A percentile compares a stretch with the other conserved stretches of the same genome.
These are phyloP conservation scores for Galbula dea DNA, from an alignment of 2,113 vertebrate species.

Conservation along the genomic window DNA sequence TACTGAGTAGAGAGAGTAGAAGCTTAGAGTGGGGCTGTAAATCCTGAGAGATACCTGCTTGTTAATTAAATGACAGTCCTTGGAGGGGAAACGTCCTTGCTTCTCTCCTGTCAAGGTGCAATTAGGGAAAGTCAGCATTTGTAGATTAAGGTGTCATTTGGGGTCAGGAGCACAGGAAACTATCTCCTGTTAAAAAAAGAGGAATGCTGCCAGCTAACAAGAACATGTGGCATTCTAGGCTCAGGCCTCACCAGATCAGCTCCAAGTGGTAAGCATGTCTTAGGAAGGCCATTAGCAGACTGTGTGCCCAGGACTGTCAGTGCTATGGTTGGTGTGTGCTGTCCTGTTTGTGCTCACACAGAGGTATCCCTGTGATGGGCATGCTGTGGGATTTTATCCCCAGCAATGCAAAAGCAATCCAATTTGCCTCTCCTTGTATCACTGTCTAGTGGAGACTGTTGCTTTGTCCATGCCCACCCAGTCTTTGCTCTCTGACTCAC, in stretches of 20 bases:
- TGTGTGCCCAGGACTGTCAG: rapidly evolving
- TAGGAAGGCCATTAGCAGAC: neutral
- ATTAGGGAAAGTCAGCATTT: conserved; percentile 13
- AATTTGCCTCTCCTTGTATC: neutral
- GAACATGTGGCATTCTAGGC: neutral
- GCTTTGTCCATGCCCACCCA: neutral
- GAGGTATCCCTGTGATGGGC: neutral
- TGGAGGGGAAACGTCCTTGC: neutral
- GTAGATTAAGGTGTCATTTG: conserved; percentile 19
- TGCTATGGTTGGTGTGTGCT: rapidly evolving
- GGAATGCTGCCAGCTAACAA: conserved; percentile 24
- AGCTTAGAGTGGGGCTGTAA: neutral
- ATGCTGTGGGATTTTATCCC: neutral
- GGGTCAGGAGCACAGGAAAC: conserved; percentile 32
- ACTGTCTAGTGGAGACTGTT: neutral
- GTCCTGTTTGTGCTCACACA: neutral
- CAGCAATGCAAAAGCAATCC: neutral
- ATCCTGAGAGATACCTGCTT: conserved; percentile 49
- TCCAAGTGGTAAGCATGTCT: neutral
- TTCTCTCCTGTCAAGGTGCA: conserved; percentile 1
- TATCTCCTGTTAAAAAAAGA: neutral
- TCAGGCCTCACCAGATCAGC: neutral
- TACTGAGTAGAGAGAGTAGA: neutral
- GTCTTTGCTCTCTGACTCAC: neutral
- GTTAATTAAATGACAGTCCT: conserved; percentile 45